A percentile compares a stretch with the other conserved stretches of the same genome.
Evolutionary conservation across 2,113 vertebrate species (phyloP).

Genomic region (Xenopus laevis): DNA sequence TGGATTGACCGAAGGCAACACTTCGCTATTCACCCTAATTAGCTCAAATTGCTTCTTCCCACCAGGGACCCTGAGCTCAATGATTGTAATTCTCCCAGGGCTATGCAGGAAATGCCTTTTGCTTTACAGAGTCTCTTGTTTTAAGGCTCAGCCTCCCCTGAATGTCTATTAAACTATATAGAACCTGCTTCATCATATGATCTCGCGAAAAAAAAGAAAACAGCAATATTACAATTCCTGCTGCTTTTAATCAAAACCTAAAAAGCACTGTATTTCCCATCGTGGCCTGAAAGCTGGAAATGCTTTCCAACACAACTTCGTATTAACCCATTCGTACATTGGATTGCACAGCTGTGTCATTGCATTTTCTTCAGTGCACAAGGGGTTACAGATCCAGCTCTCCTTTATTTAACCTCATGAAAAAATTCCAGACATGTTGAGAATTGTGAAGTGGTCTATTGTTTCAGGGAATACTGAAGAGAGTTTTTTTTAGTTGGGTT

Average conservation of each 20-base stretch:
- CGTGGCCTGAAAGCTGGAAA: constrained; percentile 57
- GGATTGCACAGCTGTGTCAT: constrained; percentile 6
- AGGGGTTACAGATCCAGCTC: constrained; percentile 60
- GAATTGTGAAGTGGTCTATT: constrained; percentile 64
- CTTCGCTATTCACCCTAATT: constrained; percentile 75
- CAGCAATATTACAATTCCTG: constrained; percentile 51
- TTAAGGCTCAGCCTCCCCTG: constrained; percentile 65
- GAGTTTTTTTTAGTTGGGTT: neutral
- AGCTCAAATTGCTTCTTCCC: constrained; percentile 71
- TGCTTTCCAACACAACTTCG: constrained; percentile 49
- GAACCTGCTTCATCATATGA: constrained; percentile 55
- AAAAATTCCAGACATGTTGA: constrained; percentile 68
- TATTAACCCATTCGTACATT: constrained; percentile 46
- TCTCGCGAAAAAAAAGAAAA: constrained; percentile 53
- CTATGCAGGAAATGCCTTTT: constrained; percentile 80
- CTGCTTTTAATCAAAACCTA: constrained; percentile 55
- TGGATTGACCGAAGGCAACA: constrained; percentile 73
- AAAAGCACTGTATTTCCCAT: constrained; percentile 63
- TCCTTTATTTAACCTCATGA: constrained; percentile 66
- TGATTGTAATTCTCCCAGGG: constrained; percentile 66
- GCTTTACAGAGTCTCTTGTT: constrained; percentile 58
- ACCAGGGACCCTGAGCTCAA: constrained; percentile 62
- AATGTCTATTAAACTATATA: constrained; percentile 62
- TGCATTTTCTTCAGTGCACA: neutral
- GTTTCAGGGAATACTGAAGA: constrained; percentile 45